phyloP scores from a whole-genome alignment of 2,113 vertebrate genomes.

The Sporophila hypoxantha region DNA sequence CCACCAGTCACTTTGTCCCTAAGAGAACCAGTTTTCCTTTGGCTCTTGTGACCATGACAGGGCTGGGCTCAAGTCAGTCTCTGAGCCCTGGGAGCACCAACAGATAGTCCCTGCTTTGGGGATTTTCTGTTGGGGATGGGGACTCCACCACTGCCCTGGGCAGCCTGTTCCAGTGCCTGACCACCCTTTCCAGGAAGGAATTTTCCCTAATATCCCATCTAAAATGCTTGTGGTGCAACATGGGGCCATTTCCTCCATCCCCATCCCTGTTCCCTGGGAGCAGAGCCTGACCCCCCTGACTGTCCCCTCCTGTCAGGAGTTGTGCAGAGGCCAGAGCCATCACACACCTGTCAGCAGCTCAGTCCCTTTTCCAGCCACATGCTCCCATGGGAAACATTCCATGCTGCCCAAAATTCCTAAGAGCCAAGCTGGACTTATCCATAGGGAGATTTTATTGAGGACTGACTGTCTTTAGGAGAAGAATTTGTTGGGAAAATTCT shows the following conservation, averaged over 20 bases:
- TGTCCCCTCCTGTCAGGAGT: background rate
- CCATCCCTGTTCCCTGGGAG: background rate
- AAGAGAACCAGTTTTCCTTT: background rate
- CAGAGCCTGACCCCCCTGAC: background rate
- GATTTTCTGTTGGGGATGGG: background rate
- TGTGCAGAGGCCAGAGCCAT: background rate
- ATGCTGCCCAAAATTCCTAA: background rate
- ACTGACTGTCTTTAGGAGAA: background rate
- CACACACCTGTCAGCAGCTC: background rate
- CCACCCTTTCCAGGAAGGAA: background rate
- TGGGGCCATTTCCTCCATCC: background rate
- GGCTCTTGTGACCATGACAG: accelerated
- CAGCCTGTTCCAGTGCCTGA: background rate
- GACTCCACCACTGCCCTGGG: background rate
- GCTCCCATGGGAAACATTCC: background rate
- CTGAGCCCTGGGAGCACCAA: background rate
- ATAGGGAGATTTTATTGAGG: background rate
- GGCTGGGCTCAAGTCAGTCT: background rate
- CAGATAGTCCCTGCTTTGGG: background rate
- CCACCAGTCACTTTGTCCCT: accelerated
- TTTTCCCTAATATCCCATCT: background rate
- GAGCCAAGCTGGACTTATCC: background rate
- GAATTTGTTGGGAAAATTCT: no score
- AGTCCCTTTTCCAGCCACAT: background rate
- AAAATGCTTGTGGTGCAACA: no score